These are phyloP conservation scores for Cettia cetti DNA, from an alignment of 2,113 vertebrate genomes.

Conservation along the genomic window DNA sequence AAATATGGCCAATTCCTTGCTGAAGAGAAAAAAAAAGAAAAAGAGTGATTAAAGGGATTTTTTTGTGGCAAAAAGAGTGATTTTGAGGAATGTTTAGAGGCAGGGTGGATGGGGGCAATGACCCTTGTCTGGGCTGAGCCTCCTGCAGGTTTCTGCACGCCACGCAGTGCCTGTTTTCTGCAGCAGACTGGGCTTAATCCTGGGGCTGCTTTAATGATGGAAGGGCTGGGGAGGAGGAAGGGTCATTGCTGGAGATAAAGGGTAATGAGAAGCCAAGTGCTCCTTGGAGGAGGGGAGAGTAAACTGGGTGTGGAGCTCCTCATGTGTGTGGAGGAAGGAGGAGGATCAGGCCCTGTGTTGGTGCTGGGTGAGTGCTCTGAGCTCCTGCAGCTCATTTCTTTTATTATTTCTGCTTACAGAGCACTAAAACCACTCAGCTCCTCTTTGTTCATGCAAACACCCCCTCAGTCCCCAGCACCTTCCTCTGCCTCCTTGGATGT, in stretches of 20 bases:
- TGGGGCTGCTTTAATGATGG: neutral
- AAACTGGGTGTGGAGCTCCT: neutral
- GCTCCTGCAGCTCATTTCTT: neutral
- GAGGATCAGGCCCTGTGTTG: neutral
- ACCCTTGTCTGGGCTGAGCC: neutral
- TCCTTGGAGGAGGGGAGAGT: neutral
- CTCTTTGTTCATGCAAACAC: neutral
- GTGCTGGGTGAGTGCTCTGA: neutral
- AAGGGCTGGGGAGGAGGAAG: neutral
- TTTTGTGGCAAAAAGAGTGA: neutral
- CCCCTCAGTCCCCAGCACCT: neutral
- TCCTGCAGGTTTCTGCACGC: neutral
- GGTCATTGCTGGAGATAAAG: neutral
- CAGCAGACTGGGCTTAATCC: neutral
- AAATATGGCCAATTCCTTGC: neutral
- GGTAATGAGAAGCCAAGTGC: neutral
- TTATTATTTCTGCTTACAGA: neutral
- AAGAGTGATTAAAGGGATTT: neutral
- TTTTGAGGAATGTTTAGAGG: neutral
- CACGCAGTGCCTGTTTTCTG: neutral
- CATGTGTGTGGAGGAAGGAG: neutral
- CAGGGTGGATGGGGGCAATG: accelerated
- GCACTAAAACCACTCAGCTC: neutral
- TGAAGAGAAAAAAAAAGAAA: neutral
- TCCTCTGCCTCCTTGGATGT: neutral